Evolutionary conservation across 2,797 vertebrate species (phyloP).

Genomic region (Hippocampus kuda): DNA sequence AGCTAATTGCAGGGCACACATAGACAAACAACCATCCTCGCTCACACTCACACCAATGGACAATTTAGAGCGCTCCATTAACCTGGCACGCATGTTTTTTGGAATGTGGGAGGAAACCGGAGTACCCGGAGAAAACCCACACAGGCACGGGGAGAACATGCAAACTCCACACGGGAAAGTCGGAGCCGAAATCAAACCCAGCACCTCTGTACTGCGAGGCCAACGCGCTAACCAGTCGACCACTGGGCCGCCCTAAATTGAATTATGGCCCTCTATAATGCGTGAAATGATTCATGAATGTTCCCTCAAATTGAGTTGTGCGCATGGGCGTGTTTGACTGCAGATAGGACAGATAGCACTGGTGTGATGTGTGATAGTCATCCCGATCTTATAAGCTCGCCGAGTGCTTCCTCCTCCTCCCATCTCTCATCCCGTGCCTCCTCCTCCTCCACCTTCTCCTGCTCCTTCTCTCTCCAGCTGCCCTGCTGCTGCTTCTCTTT

Average conservation of each 20-base stretch:
- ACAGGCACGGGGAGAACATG: too few species aligned
- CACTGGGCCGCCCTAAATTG: background rate
- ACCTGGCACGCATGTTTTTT: too few species aligned
- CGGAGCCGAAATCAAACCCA: too few species aligned
- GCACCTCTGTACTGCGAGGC: too few species aligned
- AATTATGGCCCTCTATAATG: background rate
- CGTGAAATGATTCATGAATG: background rate
- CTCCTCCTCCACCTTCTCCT: background rate
- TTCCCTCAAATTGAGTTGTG: background rate
- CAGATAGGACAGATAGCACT: constrained; percentile 28
- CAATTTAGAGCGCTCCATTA: too few species aligned
- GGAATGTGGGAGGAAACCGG: too few species aligned
- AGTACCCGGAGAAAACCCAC: too few species aligned
- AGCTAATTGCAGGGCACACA: too few species aligned
- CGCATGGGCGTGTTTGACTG: constrained; percentile 18
- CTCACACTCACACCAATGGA: too few species aligned
- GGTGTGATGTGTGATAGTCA: constrained; percentile 70
- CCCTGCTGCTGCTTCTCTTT: constrained; percentile 35
- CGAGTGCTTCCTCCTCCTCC: constrained; percentile 35
- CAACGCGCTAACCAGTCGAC: too few species aligned
- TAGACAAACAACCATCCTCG: too few species aligned
- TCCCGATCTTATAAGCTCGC: constrained; percentile 63
- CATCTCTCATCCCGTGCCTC: constrained; percentile 5
- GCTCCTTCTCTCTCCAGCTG: constrained; percentile 15
- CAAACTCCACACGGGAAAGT: too few species aligned